These are phyloP conservation scores for Volucella inanis DNA, from an alignment of 2,888 invertebrate species.

Conservation along the genomic window DNA sequence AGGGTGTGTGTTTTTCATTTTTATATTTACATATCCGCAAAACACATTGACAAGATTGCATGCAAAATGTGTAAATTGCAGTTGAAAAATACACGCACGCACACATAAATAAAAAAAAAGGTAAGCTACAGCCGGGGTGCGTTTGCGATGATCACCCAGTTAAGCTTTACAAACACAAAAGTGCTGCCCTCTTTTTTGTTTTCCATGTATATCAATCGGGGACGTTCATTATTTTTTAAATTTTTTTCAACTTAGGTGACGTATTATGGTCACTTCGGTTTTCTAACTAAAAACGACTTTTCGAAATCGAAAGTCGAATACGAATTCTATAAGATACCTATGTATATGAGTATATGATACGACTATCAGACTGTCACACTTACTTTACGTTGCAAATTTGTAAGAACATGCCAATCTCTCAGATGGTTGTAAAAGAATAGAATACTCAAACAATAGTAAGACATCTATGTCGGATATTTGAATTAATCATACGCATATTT, in stretches of 20 bases:
- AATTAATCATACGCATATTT: conserved; percentile 2
- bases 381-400: no score
- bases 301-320: conserved; percentile 65
- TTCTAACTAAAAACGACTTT: conserved; percentile 36
- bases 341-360: neutral
- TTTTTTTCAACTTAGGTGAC: conserved; percentile 35
- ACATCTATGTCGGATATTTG: neutral
- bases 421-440: neutral
- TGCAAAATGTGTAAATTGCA: conserved; percentile 31
- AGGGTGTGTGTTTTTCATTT: conserved; percentile 1
- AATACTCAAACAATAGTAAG: neutral
- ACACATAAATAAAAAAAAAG: conserved; percentile 41
- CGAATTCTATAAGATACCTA: conserved; percentile 37
- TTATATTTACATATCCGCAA: conserved; percentile 34
- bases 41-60: conserved; percentile 10
- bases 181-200: conserved; percentile 48
- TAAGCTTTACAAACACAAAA: conserved; percentile 22
- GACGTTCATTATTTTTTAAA: neutral
- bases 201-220: conserved; percentile 21
- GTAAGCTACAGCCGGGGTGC: conserved; percentile 10
- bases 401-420: no score
- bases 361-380: neutral
- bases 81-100: conserved; percentile 44
- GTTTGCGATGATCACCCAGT: conserved; percentile 28
- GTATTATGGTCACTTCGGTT: conserved; percentile 27